Base-by-base conservation (phyloP, 2,888 invertebrate genomes). In the Drosophila aldrichi region DNA sequence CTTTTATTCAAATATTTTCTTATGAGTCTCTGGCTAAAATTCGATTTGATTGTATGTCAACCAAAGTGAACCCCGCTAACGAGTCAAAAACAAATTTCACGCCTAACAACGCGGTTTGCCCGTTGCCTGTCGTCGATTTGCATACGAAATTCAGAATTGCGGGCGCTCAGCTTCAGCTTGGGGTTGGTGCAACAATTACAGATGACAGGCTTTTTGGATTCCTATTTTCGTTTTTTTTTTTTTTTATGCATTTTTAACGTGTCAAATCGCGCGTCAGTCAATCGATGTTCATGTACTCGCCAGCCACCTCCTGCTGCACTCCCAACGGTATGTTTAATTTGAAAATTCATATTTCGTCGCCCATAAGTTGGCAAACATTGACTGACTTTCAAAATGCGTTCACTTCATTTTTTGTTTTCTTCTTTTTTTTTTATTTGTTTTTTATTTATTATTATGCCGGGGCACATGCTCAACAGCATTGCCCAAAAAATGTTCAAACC, bases 61-160 rank as follows among this genome's bases (percentile, higher is more conserved):
- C 68, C 67, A 67, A 44, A 67, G 46, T 44, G 59, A 69, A 36
- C 66, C 55, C 60, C 58, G 58, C 55, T 67, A 64, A 67, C 65
- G 69, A 70, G 67, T 62, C 41, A 70, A 90, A 91, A 91, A 91
- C 91, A 92, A 92, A 91, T 91, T 91, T 91, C 91, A 91, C 91
- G 91, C 92, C 89, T 82, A 89, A 90, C 87, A 82, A 83, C 88
- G 90, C 81, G 91, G 90, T 91, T 90, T 76, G 72, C 62, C 64
- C 68, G 61, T 40, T 64, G 56, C 57, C 63, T 10, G 52, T 48
- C 25, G 29, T 32, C 80, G 86, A 90, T 90, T 90, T 90, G 91
- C 91, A 90, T 90, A 90, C 88, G 82, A 80, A 85, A 88, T 90
- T 81, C 62, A 68, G 70, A 64, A 52, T 58, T 61, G 74, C 41